Evolutionary conservation across 2,888 invertebrate genomes (phyloP), one percentile per base, ranked within the genome.

Genomic region (Acrocera orbiculus): DNA sequence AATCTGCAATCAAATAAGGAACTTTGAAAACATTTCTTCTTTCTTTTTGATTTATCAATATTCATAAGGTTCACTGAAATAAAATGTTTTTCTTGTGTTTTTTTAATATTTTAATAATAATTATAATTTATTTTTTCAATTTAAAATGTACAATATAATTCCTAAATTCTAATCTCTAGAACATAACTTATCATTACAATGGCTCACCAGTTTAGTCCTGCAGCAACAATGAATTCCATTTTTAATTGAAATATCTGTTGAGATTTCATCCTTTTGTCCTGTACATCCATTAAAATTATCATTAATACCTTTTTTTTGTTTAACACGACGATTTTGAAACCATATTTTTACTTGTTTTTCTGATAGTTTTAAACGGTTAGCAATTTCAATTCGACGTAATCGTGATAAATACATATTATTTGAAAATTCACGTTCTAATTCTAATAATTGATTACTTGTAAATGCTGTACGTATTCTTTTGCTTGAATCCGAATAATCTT

Each of bases 281-380:
- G 53, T 54, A 5, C 57, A 56, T 28, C n/a, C n/a, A n/a, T n/a
- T n/a, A n/a, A n/a, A n/a, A n/a, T 54, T 56, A 25, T 77, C 77
- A 6, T 72, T 60, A 49, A 80, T 80, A 44, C 87, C 87, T 50
- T 90, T 92, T 67, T 92, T 92, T 59, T 85, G 72, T 56, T 92
- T 92, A 1, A 92, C 92, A 3, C 90, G 68, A 5, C 90, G 70
- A 57, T 92, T 92, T 56, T 92, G 87, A 60, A 92, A 92, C 92
- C 90, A 86, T 44, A 85, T 85, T 57, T 85, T 92, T 42, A 92
- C 90, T 63, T 92, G 92, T 52, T 92, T 93, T 58, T 93, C 93
- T 0, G 86, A 86, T 1, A 93, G 61, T 32, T 81, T 72, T 39
- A 92, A 59, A 43, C 80, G 75, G 17, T 85, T 87, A 4, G 93